phyloP scores from a whole-genome alignment of 1,140 invertebrate species.

The Solen grandis region DNA sequence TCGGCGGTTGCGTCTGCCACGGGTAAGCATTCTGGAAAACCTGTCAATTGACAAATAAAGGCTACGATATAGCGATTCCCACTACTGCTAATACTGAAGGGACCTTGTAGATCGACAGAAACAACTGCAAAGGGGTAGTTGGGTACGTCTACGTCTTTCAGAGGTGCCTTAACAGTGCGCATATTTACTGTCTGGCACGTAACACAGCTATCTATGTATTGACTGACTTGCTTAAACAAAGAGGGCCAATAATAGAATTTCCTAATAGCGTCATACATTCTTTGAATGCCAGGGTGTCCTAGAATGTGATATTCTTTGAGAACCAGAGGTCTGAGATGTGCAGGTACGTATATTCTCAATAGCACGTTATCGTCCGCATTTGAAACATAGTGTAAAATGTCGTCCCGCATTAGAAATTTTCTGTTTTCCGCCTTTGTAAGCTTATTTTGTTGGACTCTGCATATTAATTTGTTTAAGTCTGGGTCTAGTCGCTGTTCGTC shows the following conservation, averaged over 20 bases:
- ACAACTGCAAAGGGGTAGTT: slow-evolving; percentile 47
- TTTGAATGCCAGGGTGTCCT: slow-evolving; percentile 50
- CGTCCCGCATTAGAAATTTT: slow-evolving; percentile 32
- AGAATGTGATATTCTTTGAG: slow-evolving; percentile 54
- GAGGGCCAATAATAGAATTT: slow-evolving; percentile 58
- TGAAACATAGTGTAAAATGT: slow-evolving; percentile 50
- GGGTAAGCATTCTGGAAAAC: slow-evolving; percentile 24
- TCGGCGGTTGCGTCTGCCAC: slow-evolving; percentile 21
- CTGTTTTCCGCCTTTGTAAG: background rate
- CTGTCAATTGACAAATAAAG: slow-evolving; percentile 20
- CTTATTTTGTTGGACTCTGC: background rate
- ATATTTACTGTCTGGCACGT: slow-evolving; percentile 46
- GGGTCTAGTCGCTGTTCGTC: slow-evolving; percentile 25
- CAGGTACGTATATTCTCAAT: slow-evolving; percentile 25
- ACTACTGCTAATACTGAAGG: slow-evolving; percentile 13
- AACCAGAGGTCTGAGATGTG: background rate
- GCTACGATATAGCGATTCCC: slow-evolving; percentile 21
- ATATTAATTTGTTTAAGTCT: slow-evolving; percentile 1
- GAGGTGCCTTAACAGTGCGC: slow-evolving; percentile 30
- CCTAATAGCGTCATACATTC: background rate
- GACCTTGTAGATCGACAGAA: slow-evolving; percentile 56
- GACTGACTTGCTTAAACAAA: slow-evolving; percentile 44
- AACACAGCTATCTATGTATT: slow-evolving; percentile 23
- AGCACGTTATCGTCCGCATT: slow-evolving; percentile 32
- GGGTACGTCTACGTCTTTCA: slow-evolving; percentile 53